A percentile compares a stretch with the other conserved stretches of the same genome.
These are phyloP conservation scores for Beris chalybata DNA, from an alignment of 2,888 invertebrate species.

Conservation along the genomic window DNA sequence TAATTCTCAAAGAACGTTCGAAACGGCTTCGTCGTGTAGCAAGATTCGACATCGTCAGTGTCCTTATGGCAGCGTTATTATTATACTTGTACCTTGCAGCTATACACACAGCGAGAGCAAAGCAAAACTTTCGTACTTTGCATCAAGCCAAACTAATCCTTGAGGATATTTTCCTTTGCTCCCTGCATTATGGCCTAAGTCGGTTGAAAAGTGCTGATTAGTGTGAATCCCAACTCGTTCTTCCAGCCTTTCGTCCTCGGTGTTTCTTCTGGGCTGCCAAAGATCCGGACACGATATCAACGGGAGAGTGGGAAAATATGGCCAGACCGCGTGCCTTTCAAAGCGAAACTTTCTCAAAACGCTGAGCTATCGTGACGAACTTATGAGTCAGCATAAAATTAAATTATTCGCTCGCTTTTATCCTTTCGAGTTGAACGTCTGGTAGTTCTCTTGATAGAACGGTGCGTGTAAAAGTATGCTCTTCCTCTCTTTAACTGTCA, in stretches of 20 bases:
- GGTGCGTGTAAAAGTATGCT: conserved; percentile 11
- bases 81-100: not conserved
- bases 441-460: not conserved
- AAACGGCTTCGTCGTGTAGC: too few relatives aligned
- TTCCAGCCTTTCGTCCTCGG: too few relatives aligned
- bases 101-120: not conserved
- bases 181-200: not conserved
- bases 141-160: not conserved
- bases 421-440: not conserved
- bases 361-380: conserved; percentile 20
- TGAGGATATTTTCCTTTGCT: not conserved
- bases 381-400: conserved; percentile 31
- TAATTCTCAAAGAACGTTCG: too few relatives aligned
- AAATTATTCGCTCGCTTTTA: conserved; percentile 31
- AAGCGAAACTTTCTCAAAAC: conserved; percentile 11
- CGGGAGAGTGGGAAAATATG: conserved; percentile 2
- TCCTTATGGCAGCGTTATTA: too few relatives aligned
- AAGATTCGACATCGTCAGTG: too few relatives aligned
- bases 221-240: not conserved
- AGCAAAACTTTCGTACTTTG: not conserved
- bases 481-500: conserved; percentile 3
- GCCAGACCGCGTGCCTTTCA: conserved; percentile 5
- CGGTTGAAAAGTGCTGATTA: conserved; percentile 28
- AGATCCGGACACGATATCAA: not conserved
- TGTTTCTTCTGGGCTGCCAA: not conserved